Base-by-base conservation (phyloP, 2,888 invertebrate genomes). In the Tipula confusa region DNA sequence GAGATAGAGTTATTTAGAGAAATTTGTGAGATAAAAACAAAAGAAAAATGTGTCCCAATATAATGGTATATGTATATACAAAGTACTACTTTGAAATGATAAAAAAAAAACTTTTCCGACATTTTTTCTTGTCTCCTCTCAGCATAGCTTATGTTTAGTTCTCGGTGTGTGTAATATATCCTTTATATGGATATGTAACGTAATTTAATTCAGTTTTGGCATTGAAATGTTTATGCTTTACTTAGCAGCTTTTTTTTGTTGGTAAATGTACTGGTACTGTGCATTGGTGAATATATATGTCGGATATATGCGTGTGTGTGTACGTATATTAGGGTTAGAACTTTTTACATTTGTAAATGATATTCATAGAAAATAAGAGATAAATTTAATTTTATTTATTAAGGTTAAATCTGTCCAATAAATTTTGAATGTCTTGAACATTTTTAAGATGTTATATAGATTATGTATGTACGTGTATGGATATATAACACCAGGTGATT, bases 341-440 rank as follows among this genome's bases (percentile, higher is more conserved):
- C 9, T 64, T 64, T 64, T 64, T 64, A 64, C 64, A 64, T 64
- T 64, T 64, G 64, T 64, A 64, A 64, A 64, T 64, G 64, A 64
- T 64, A 64, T 64, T 64, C 64, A 64, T 64, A 64, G 64, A 64
- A 64, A 64, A 64, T 24, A 64, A 64, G 64, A 64, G 64, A 64
- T 64, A 64, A 64, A 64, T 64, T 64, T 64, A 64, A 64, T 64
- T 64, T 64, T 64, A 64, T 64, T 64, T 64, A 64, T 64, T 64
- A 64, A 64, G 64, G 64, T 64, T 64, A 64, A 64, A 64, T 64
- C 64, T 64, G 64, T 64, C 64, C 64, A 64, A 64, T 64, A 64
- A 64, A 64, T 64, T 64, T 64, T 64, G 18, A 24, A 64, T 64
- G 18, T 24, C 64, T 64, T 64, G 64, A 24, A 64, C n/a, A 64